These are phyloP conservation scores for Cossypha caffra DNA, from an alignment of 2,797 vertebrate species.

Conservation along the genomic window DNA sequence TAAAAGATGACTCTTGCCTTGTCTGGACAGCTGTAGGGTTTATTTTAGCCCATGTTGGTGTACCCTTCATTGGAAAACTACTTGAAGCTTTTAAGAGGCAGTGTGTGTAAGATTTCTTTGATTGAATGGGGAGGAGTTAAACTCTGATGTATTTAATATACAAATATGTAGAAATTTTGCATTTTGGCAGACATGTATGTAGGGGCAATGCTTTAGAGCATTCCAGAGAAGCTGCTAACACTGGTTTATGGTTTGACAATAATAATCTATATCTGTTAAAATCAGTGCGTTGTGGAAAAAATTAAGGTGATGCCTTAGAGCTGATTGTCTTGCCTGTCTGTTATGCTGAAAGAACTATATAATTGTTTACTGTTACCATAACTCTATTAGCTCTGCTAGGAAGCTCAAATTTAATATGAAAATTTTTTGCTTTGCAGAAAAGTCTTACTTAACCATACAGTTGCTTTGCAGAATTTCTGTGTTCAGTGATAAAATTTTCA, in stretches of 20 bases:
- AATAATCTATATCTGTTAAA: not conserved
- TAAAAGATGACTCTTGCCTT: constrained; percentile 16
- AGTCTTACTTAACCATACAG: not conserved
- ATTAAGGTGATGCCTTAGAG: not conserved
- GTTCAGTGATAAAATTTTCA: not conserved
- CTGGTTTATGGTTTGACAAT: not conserved
- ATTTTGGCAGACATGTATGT: not conserved
- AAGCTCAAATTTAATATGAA: not conserved
- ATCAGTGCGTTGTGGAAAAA: not conserved
- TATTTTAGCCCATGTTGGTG: not conserved
- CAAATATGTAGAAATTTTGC: not conserved
- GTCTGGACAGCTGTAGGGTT: constrained; percentile 10
- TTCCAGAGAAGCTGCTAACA: not conserved
- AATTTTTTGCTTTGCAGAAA: not conserved
- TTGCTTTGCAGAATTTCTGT: not conserved
- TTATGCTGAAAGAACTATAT: not conserved
- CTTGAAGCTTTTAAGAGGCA: not conserved
- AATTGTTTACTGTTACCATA: not conserved
- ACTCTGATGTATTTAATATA: not conserved
- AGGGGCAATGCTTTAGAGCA: not conserved
- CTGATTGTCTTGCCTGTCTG: not conserved
- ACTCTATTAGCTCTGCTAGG: not conserved
- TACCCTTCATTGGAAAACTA: not conserved
- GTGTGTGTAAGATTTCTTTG: not conserved
- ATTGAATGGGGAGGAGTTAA: not conserved